Conservation (phyloP, 37 sponge, comb jelly and placozoan genomes). For the Tethya wilhelma region DNA sequence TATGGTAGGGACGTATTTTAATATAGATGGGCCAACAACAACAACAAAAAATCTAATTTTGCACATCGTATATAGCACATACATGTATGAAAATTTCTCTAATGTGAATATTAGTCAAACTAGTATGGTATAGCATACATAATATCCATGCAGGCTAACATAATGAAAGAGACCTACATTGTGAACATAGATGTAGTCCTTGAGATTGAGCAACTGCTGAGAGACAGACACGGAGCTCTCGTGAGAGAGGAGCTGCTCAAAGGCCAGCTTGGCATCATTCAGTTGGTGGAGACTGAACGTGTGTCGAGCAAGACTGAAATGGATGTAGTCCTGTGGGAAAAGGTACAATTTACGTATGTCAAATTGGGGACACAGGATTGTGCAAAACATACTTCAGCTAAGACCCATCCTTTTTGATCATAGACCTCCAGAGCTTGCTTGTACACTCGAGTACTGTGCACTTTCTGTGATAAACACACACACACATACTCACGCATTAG, state of each 20-base stretch:
- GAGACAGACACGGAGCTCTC: slow-evolving; percentile 37
- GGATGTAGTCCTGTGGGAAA: slow-evolving; percentile 51
- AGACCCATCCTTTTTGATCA: slow-evolving; percentile 63
- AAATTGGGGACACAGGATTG: slow-evolving; percentile 11
- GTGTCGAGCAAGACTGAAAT: slow-evolving; percentile 57
- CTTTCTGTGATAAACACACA: slow-evolving; percentile 33
- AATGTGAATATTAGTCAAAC: too few relatives aligned
- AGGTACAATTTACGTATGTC: background rate
- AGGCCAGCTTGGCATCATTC: slow-evolving; percentile 37
- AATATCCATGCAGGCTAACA: background rate
- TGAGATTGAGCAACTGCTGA: slow-evolving; percentile 57
- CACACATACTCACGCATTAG: slow-evolving; percentile 15
- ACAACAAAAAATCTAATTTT: too few relatives aligned
- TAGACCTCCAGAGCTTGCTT: slow-evolving; percentile 71
- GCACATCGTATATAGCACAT: too few relatives aligned
- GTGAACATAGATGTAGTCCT: slow-evolving; percentile 67
- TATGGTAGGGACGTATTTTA: too few relatives aligned
- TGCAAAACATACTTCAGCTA: too few relatives aligned
- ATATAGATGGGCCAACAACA: too few relatives aligned
- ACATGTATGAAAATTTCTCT: too few relatives aligned
- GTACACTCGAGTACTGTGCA: slow-evolving; percentile 60
- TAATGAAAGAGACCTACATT: slow-evolving; percentile 29
- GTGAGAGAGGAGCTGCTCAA: slow-evolving; percentile 58
- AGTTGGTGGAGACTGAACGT: slow-evolving; percentile 42
- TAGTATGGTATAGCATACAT: background rate